phyloP scores from a whole-genome alignment of 2,888 invertebrate genomes.

The Latheticus oryzae region DNA sequence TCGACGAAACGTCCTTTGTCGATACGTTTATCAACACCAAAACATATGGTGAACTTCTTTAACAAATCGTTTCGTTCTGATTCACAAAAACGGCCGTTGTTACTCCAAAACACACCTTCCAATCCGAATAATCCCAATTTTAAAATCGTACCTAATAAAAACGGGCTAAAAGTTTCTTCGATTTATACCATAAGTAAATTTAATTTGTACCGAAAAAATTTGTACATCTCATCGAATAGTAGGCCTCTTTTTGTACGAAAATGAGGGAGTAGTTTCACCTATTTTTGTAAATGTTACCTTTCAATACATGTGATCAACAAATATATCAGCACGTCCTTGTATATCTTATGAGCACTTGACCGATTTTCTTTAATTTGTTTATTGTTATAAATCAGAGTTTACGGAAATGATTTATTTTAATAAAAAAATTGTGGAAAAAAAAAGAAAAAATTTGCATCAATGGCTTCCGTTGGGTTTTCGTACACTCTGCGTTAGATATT shows the following conservation, averaged over 20 bases:
- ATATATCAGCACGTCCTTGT: conserved; percentile 55
- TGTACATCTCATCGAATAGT: conserved; percentile 65
- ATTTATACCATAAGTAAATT: conserved; percentile 65
- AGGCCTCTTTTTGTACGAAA: conserved; percentile 66
- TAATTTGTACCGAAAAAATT: conserved; percentile 62
- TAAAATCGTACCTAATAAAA: conserved; percentile 68
- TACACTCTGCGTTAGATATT: conserved; percentile 32
- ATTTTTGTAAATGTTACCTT: conserved; percentile 48
- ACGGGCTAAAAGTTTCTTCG: conserved; percentile 70
- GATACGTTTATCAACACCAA: conserved; percentile 64
- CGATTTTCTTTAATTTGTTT: conserved; percentile 17
- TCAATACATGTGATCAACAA: conserved; percentile 49
- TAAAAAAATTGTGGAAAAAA: conserved; percentile 25
- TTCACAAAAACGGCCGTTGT: conserved; percentile 65
- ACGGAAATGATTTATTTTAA: conserved; percentile 31
- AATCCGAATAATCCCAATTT: conserved; percentile 51
- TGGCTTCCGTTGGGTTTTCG: conserved; percentile 31
- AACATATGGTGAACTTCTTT: conserved; percentile 63
- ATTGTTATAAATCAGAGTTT: conserved; percentile 29
- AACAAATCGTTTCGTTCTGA: conserved; percentile 62
- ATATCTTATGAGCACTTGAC: conserved; percentile 52
- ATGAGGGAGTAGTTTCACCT: conserved; percentile 44
- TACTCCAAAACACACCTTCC: conserved; percentile 57
- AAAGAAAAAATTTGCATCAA: conserved; percentile 9
- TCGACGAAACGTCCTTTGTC: conserved; percentile 68